Percentiles rank a stretch among this genome's conserved stretches.
phyloP scores from a whole-genome alignment of 2,888 invertebrate species.

The Caenorhabditis becei region DNA sequence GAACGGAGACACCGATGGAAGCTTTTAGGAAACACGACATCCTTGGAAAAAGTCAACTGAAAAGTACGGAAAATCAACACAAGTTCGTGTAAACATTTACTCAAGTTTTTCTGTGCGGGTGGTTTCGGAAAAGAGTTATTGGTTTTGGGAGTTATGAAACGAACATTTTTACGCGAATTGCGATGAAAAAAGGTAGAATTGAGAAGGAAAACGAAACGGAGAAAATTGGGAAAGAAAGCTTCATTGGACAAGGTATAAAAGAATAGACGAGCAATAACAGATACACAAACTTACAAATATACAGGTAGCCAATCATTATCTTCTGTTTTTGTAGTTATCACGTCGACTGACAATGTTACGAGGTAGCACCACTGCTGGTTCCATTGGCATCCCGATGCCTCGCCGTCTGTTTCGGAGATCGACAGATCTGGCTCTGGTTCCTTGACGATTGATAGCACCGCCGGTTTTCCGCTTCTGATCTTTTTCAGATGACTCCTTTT shows the following conservation, averaged over 20 bases:
- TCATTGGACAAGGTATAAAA: too few relatives aligned
- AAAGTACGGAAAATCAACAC: neutral
- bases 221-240: too few relatives aligned
- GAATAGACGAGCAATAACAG: too few relatives aligned
- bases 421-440: neutral
- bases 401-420: neutral
- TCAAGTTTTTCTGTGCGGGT: too few relatives aligned
- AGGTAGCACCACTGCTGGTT: slow-evolving; percentile 7
- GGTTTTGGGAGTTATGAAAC: too few relatives aligned
- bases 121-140: too few relatives aligned
- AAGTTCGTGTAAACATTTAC: too few relatives aligned
- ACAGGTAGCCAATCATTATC: neutral
- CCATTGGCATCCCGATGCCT: too few relatives aligned
- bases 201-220: too few relatives aligned
- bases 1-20: neutral
- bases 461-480: too few relatives aligned
- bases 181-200: neutral
- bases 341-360: slow-evolving; percentile 23
- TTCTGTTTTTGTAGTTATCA: slow-evolving; percentile 23
- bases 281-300: too few relatives aligned
- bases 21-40: neutral
- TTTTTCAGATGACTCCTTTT: neutral
- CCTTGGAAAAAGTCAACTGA: neutral
- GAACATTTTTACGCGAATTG: neutral
- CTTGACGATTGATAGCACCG: too few relatives aligned